phyloP scores from a whole-genome alignment of 2,888 invertebrate species.

The Coenonympha arcania region DNA sequence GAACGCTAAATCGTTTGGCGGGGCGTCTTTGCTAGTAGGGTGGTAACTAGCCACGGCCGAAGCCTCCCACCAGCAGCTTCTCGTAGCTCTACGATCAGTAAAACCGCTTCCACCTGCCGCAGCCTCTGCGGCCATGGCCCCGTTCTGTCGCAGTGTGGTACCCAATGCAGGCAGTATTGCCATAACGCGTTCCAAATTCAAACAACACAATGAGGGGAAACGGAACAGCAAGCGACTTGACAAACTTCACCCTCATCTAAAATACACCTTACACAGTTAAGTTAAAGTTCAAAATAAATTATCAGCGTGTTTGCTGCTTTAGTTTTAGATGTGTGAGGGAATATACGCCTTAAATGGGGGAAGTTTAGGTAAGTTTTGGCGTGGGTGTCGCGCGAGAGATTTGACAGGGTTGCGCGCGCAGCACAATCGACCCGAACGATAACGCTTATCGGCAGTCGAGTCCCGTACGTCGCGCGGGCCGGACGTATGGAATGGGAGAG shows the following conservation, averaged over 20 bases:
- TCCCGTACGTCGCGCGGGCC: constrained; percentile 34
- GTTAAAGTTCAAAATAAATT: too few relatives aligned
- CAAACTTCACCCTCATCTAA: too few relatives aligned
- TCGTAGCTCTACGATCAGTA: neutral
- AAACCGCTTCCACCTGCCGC: neutral
- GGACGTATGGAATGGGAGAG: constrained; percentile 56
- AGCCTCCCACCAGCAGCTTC: too few relatives aligned
- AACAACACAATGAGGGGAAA: constrained; percentile 17
- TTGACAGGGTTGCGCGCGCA: constrained; percentile 53
- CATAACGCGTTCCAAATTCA: constrained; percentile 17
- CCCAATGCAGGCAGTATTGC: constrained; percentile 18
- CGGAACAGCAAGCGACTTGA: constrained; percentile 31
- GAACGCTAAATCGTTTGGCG: too few relatives aligned
- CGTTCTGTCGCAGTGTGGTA: neutral
- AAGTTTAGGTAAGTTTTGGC: too few relatives aligned
- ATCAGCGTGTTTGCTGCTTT: too few relatives aligned
- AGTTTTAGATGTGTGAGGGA: too few relatives aligned
- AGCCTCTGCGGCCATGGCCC: neutral
- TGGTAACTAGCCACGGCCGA: too few relatives aligned
- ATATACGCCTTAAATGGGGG: too few relatives aligned
- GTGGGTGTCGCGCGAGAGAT: neutral
- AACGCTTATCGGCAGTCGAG: constrained; percentile 45
- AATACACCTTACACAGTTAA: too few relatives aligned
- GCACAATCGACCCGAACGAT: constrained; percentile 40
- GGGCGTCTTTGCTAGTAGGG: too few relatives aligned